Conservation (phyloP, 2,888 invertebrate species). For the Meta bourneti region DNA sequence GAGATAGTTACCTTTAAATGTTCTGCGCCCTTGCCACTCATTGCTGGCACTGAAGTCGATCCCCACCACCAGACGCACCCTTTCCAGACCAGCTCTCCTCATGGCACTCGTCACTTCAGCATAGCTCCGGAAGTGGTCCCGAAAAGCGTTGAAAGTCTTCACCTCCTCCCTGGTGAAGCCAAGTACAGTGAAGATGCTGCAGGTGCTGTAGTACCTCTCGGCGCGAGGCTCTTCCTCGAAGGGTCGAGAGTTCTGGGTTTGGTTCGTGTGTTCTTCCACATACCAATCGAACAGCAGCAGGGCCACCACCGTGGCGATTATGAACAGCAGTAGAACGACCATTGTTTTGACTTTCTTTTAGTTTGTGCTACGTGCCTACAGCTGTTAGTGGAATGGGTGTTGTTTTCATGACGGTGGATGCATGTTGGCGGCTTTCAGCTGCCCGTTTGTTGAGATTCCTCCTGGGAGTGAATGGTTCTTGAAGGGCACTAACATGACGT, state of each 20-base stretch:
- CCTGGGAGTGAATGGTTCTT: too few relatives aligned
- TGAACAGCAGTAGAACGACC: constrained; percentile 68
- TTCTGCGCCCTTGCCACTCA: constrained; percentile 83
- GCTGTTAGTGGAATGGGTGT: neutral
- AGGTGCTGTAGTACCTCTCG: constrained; percentile 62
- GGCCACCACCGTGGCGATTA: constrained; percentile 70
- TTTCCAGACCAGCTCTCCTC: constrained; percentile 82
- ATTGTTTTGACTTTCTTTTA: constrained; percentile 30
- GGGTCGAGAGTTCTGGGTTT: constrained; percentile 11
- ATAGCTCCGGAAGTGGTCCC: constrained; percentile 77
- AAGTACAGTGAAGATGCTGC: constrained; percentile 72
- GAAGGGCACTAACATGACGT: too few relatives aligned
- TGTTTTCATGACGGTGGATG: neutral
- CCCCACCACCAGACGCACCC: constrained; percentile 82
- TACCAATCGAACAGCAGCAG: constrained; percentile 74
- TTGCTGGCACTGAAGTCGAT: constrained; percentile 83
- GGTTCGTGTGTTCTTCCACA: constrained; percentile 38
- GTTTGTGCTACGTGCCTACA: neutral
- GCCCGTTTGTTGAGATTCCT: too few relatives aligned
- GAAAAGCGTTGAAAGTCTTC: constrained; percentile 76
- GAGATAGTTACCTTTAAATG: constrained; percentile 60
- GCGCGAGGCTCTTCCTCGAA: constrained; percentile 49
- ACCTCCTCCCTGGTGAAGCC: constrained; percentile 72
- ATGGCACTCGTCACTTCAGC: constrained; percentile 81
- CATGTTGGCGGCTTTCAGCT: neutral